Conservation (phyloP, 1,140 invertebrate genomes). For the Drosophila jambulina region DNA sequence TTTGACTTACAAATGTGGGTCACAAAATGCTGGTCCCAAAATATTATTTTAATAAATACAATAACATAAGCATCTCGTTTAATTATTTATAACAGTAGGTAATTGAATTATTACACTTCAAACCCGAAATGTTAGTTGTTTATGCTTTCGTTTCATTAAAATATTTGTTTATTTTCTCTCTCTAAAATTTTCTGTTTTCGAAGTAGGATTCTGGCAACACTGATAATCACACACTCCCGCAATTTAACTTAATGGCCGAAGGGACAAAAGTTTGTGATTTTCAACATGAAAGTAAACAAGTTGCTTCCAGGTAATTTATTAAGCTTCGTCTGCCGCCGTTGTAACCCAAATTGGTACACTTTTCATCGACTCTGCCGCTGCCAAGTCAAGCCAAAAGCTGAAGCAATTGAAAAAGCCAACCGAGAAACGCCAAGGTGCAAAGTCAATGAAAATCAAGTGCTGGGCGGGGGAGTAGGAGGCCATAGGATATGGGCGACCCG, state of each 20-base stretch:
- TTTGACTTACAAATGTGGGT: no score
- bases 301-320: constrained; percentile 79
- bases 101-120: neutral
- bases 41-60: no score
- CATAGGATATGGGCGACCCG: constrained; percentile 27
- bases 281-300: constrained; percentile 75
- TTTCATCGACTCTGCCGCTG: constrained; percentile 28
- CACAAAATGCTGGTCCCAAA: no score
- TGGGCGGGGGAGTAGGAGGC: neutral
- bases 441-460: constrained; percentile 75
- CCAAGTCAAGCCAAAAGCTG: constrained; percentile 37
- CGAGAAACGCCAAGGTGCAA: constrained; percentile 57
- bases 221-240: constrained; percentile 46
- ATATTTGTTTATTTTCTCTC: neutral
- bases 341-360: constrained; percentile 53
- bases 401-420: constrained; percentile 48
- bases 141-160: neutral
- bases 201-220: neutral
- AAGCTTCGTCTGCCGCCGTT: constrained; percentile 40
- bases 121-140: neutral
- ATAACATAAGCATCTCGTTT: no score
- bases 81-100: no score
- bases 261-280: constrained; percentile 72
- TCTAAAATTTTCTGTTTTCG: neutral
- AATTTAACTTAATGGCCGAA: constrained; percentile 75